A percentile compares a stretch with the other conserved stretches of the same genome.
phyloP scores from a whole-genome alignment of 2,888 invertebrate species.

The Rhingia campestris region DNA sequence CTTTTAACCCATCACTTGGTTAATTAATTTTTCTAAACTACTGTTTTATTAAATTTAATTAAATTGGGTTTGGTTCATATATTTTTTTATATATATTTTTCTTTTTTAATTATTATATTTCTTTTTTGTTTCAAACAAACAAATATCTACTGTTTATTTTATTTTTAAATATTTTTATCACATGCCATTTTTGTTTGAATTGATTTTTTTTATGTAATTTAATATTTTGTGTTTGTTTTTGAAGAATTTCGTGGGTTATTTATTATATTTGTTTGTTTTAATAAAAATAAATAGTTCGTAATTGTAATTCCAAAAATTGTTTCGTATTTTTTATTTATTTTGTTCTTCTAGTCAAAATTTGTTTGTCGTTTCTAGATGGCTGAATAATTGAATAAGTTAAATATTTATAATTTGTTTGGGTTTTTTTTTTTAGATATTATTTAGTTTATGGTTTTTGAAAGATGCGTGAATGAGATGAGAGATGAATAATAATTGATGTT shows the following conservation, averaged over 20 bases:
- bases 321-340: constrained; percentile 15
- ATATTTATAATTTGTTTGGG: constrained; percentile 29
- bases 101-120: constrained; percentile 29
- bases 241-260: constrained; percentile 43
- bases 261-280: constrained; percentile 30
- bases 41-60: constrained; percentile 76
- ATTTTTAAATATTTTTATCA: constrained; percentile 57
- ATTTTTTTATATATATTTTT: constrained; percentile 27
- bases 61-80: constrained; percentile 60
- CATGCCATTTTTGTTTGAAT: constrained; percentile 74
- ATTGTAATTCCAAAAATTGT: constrained; percentile 52
- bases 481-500: constrained; percentile 19
- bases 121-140: constrained; percentile 55
- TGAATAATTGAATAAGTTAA: constrained; percentile 48
- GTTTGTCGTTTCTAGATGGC: constrained; percentile 41
- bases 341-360: constrained; percentile 46
- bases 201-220: constrained; percentile 46
- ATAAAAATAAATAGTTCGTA: constrained; percentile 23
- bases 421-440: constrained; percentile 59
- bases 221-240: constrained; percentile 10
- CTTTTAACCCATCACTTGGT: constrained; percentile 75
- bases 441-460: constrained; percentile 53
- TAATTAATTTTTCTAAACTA: constrained; percentile 76
- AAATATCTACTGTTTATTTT: constrained; percentile 38
- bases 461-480: constrained; percentile 30